Percentiles rank a stretch among this genome's conserved stretches.
phyloP scores from a whole-genome alignment of 2,797 vertebrate species.

The Bryconaethiops microstoma region DNA sequence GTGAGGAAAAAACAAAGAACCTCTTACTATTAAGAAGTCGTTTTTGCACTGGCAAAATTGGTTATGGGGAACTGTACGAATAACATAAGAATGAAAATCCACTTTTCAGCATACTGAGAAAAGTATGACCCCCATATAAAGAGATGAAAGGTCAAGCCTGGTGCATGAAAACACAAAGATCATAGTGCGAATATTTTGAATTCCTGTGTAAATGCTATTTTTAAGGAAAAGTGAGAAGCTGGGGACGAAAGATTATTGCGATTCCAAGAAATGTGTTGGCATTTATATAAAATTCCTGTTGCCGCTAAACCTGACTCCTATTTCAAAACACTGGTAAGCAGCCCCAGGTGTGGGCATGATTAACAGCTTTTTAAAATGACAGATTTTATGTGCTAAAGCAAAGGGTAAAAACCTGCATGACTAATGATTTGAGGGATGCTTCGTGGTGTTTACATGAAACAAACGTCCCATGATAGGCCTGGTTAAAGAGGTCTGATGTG shows the following conservation, averaged over 20 bases:
- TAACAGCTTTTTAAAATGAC: background rate
- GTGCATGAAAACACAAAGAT: background rate
- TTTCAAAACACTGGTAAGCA: background rate
- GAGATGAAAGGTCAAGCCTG: background rate
- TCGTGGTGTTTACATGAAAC: conserved; percentile 11
- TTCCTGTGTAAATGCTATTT: background rate
- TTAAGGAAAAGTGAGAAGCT: no score
- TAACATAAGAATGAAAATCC: background rate
- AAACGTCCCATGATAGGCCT: conserved; percentile 25
- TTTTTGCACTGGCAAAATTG: background rate
- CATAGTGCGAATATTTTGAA: background rate
- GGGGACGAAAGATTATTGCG: background rate
- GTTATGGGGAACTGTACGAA: background rate
- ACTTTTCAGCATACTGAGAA: background rate
- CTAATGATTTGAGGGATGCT: background rate
- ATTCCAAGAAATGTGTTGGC: background rate
- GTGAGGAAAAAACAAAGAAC: background rate
- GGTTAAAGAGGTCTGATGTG: background rate
- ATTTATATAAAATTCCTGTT: background rate
- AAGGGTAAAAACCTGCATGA: background rate
- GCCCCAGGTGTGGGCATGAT: background rate
- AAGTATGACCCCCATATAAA: background rate
- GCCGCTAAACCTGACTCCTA: no score
- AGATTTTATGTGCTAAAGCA: conserved; percentile 8
- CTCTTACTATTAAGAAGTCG: conserved; percentile 2